phyloP scores from a whole-genome alignment of 2,797 vertebrate genomes.

The Tenualosa thibaudeaui region DNA sequence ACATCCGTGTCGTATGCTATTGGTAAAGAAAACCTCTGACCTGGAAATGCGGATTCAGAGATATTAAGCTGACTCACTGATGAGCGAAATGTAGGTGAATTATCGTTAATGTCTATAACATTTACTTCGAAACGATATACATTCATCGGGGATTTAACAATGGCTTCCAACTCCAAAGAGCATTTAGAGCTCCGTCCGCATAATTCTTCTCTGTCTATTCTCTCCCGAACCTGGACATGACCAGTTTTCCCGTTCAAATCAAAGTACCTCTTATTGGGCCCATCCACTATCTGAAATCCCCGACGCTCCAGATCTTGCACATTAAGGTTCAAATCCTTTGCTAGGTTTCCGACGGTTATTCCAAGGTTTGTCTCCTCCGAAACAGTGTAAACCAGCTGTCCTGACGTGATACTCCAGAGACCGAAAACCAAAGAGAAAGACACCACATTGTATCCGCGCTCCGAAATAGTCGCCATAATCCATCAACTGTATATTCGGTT shows the following conservation, averaged over 20 bases:
- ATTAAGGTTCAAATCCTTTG: slow-evolving; percentile 80
- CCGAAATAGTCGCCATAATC: slow-evolving; percentile 16
- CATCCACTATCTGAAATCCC: slow-evolving; percentile 76
- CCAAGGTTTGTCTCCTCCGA: slow-evolving; percentile 82
- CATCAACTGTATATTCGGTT: not conserved
- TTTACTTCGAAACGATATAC: slow-evolving; percentile 60
- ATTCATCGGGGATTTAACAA: slow-evolving; percentile 64
- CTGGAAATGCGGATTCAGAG: slow-evolving; percentile 62
- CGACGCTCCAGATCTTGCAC: slow-evolving; percentile 76
- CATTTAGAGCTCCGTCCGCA: slow-evolving; percentile 65
- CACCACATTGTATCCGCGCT: not conserved
- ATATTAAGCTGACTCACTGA: slow-evolving; percentile 49
- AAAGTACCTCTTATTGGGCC: slow-evolving; percentile 73
- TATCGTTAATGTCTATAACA: slow-evolving; percentile 67
- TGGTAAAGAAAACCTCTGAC: slow-evolving; percentile 80
- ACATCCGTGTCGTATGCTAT: slow-evolving; percentile 77
- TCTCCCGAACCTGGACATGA: slow-evolving; percentile 64
- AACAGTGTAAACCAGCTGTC: slow-evolving; percentile 79
- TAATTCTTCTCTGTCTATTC: slow-evolving; percentile 70
- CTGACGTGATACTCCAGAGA: slow-evolving; percentile 58
- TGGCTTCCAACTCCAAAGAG: slow-evolving; percentile 70
- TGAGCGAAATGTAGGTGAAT: slow-evolving; percentile 46
- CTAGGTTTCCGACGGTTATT: slow-evolving; percentile 83
- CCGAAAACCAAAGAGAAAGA: slow-evolving; percentile 30
- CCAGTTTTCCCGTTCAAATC: slow-evolving; percentile 71